Base-by-base conservation (phyloP, 2,888 invertebrate genomes). In the Heliconius charithonia region DNA sequence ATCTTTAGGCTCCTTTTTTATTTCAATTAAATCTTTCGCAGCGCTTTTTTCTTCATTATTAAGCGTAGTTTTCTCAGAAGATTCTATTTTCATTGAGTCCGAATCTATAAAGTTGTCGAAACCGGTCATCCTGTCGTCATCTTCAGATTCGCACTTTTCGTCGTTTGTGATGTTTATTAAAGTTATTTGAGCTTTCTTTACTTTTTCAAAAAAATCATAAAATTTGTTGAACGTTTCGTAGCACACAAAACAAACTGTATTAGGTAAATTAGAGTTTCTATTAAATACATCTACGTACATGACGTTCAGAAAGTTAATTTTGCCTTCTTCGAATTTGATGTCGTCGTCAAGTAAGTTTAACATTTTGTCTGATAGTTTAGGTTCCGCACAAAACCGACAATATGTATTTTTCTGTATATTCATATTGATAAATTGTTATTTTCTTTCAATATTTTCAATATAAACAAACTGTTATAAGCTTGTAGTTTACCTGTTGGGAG, bases 331-430 rank as follows among this genome's bases (percentile, higher is more conserved):
- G 79, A 84, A 87, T 85, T 88, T 91, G 37, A 84, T 82, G 27
- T 80, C 81, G 80, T 91, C 90, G 62, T 85, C 83, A 41, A 79
- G 41, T 25, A 85, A 78, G 74, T 92, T 87, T 41, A 91, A 79
- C 76, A 93, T 85, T 83, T 92, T 91, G 27, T 91, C 88, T 3
- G 86, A 79, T 74, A 84, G 87, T 80, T 89, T 91, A 4, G 85
- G 86, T 81, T 93, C 90, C 16, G 93, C 93, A 82, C 93, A 93
- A 82, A 93, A 90, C 76, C 93, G 89, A 79, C 93, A 93, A 84
- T 92, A 91, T 9, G 82, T 82, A 78, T 86, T 89, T 81, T 85
- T 87, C 77, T 84, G 83, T n/a, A 82, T 86, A 85, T 87, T 88
- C 87, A 89, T 89, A 45, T 69, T 75, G 66, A 22, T 27, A 29